These are phyloP conservation scores for Propithecus perrieri DNA, from an alignment of 2,797 vertebrate genomes.

Conservation along the genomic window DNA sequence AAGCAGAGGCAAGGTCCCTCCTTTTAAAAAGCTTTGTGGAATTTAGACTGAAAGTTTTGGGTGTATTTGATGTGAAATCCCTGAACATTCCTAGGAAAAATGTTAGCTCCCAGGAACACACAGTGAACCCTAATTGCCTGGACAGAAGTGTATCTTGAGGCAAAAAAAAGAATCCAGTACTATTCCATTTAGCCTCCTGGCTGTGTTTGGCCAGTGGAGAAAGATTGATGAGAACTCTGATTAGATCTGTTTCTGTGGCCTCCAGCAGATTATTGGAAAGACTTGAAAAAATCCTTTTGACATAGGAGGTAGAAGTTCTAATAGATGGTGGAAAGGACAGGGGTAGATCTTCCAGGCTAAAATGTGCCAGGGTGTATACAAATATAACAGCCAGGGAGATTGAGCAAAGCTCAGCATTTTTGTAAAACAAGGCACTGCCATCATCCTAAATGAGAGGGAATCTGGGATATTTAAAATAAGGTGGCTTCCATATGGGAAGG, in stretches of 20 bases:
- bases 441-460: neutral
- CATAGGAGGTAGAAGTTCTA: conserved; percentile 1
- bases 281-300: conserved; percentile 58
- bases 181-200: conserved; percentile 32
- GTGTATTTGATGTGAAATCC: conserved; percentile 65
- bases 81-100: conserved; percentile 55
- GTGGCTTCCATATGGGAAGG: neutral
- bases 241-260: conserved; percentile 63
- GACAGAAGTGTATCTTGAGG: neutral
- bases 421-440: neutral
- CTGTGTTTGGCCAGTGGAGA: conserved; percentile 45
- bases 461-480: neutral
- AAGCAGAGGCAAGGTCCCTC: conserved; percentile 44
- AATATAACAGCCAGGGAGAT: neutral
- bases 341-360: neutral
- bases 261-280: conserved; percentile 66
- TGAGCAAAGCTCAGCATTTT: conserved; percentile 9
- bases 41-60: conserved; percentile 66
- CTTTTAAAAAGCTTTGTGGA: conserved; percentile 69
- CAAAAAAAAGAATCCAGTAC: conserved; percentile 34
- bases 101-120: conserved; percentile 21
- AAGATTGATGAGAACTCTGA: conserved; percentile 69
- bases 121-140: neutral
- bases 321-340: neutral
- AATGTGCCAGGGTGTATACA: neutral